These are phyloP conservation scores for Lordiphosa stackelbergi DNA, from an alignment of 1,140 invertebrate species.

Conservation along the genomic window DNA sequence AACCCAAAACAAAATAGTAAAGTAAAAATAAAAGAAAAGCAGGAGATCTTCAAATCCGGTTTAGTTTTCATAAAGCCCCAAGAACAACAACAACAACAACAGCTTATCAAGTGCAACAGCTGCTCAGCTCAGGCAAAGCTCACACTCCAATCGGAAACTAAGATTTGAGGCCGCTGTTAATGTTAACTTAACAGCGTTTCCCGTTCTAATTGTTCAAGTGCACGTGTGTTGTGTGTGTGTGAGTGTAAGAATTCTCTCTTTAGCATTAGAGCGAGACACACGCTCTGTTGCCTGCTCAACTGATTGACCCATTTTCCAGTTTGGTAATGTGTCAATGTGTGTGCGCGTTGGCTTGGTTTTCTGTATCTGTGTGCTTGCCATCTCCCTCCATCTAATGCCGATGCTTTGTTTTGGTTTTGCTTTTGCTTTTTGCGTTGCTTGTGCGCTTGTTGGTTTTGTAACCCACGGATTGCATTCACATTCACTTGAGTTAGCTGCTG, in stretches of 20 bases:
- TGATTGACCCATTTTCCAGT: constrained; percentile 73
- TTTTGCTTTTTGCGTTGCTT: constrained; percentile 57
- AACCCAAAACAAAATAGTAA: constrained; percentile 10
- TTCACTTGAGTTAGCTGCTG: constrained; percentile 26
- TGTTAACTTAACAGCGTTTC: constrained; percentile 59
- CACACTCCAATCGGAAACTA: constrained; percentile 39
- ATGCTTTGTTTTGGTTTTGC: constrained; percentile 70
- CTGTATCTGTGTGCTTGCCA: constrained; percentile 25
- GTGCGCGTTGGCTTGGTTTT: constrained; percentile 29
- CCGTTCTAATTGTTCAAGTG: constrained; percentile 57
- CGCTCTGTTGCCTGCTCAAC: constrained; percentile 36
- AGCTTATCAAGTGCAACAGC: constrained; percentile 34
- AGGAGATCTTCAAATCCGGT: too few species aligned
- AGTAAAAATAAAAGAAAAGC: constrained; percentile 32
- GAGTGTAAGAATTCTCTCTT: constrained; percentile 1
- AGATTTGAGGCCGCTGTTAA: constrained; percentile 51
- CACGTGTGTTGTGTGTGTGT: not conserved
- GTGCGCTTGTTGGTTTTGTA: constrained; percentile 60
- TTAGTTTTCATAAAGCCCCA: too few species aligned
- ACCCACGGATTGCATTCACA: constrained; percentile 61
- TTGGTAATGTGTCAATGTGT: constrained; percentile 54
- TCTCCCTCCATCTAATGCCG: constrained; percentile 58
- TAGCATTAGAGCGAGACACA: constrained; percentile 37
- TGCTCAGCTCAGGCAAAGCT: constrained; percentile 18
- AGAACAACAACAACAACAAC: constrained; percentile 7